These are phyloP conservation scores for Drosophila arawakana DNA, from an alignment of 1,140 invertebrate genomes.

Conservation along the genomic window DNA sequence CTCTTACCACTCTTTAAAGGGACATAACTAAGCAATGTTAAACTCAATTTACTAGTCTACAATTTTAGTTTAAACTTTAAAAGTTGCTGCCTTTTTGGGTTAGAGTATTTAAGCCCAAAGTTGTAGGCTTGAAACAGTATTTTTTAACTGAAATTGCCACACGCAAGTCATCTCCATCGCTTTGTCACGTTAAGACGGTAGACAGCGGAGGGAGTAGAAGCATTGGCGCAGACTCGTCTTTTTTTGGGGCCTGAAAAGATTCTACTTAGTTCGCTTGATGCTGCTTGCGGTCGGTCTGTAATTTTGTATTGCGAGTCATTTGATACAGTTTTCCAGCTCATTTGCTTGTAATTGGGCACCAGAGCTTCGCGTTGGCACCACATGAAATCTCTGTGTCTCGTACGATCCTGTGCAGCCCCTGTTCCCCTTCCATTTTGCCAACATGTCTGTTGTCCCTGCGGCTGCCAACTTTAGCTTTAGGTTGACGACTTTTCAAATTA, in stretches of 20 bases:
- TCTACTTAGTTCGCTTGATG: slow-evolving; percentile 38
- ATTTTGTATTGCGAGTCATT: slow-evolving; percentile 81
- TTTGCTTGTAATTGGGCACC: slow-evolving; percentile 83
- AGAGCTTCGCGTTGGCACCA: slow-evolving; percentile 57
- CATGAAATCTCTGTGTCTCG: slow-evolving; percentile 43
- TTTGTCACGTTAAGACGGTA: slow-evolving; percentile 74
- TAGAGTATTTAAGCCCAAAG: slow-evolving; percentile 40
- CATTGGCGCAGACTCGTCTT: slow-evolving; percentile 42
- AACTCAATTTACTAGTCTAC: too few species aligned
- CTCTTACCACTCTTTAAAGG: not conserved
- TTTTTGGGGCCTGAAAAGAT: slow-evolving; percentile 39
- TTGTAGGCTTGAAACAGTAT: slow-evolving; percentile 8
- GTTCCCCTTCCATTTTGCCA: not conserved
- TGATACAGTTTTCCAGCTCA: slow-evolving; percentile 84
- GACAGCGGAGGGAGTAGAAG: slow-evolving; percentile 4
- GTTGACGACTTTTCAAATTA: slow-evolving; percentile 83
- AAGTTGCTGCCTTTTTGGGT: not conserved
- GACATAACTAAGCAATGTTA: too few species aligned
- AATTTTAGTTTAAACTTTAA: too few species aligned
- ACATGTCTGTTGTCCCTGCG: slow-evolving; percentile 1
- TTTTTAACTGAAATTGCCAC: slow-evolving; percentile 81
- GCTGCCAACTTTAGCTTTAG: slow-evolving; percentile 59
- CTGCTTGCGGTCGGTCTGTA: slow-evolving; percentile 54
- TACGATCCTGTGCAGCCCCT: too few species aligned
- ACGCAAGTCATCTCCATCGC: slow-evolving; percentile 76